phyloP scores from a whole-genome alignment of 1,140 invertebrate genomes.

The Subanguina moxae region DNA sequence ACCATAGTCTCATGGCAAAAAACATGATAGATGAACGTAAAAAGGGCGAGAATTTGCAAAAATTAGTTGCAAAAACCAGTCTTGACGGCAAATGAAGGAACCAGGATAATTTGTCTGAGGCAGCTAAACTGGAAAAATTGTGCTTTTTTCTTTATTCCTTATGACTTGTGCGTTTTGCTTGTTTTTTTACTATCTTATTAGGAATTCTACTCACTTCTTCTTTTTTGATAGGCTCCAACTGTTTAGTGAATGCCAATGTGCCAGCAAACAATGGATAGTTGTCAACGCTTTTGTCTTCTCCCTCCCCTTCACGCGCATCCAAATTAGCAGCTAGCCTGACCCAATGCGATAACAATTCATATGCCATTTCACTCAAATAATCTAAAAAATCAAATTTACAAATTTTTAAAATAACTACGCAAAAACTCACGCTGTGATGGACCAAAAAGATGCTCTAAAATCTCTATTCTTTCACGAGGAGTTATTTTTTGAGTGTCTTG shows the following conservation, averaged over 20 bases:
- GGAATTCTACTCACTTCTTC: conserved; percentile 1
- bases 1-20: too few relatives aligned
- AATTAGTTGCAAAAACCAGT: too few relatives aligned
- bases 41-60: too few relatives aligned
- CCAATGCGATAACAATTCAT: conserved; percentile 17
- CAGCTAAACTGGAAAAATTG: too few relatives aligned
- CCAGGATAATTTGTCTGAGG: too few relatives aligned
- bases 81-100: too few relatives aligned
- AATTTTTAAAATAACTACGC: too few relatives aligned
- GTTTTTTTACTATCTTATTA: too few relatives aligned
- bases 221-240: conserved; percentile 18
- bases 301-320: not conserved
- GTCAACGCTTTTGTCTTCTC: conserved; percentile 3
- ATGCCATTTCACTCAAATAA: conserved; percentile 12
- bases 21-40: too few relatives aligned
- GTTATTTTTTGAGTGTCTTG: not conserved
- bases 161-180: too few relatives aligned
- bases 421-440: conserved; percentile 6
- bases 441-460: conserved; percentile 2
- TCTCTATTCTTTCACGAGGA: not conserved
- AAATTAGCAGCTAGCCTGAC: conserved; percentile 8
- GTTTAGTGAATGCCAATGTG: conserved; percentile 1
- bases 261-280: conserved; percentile 4
- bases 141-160: too few relatives aligned
- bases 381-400: conserved; percentile 9